Percentiles rank a stretch among this genome's conserved stretches.
Evolutionary conservation across 2,888 invertebrate genomes (phyloP).

Genomic region (Esperia sulphurella): DNA sequence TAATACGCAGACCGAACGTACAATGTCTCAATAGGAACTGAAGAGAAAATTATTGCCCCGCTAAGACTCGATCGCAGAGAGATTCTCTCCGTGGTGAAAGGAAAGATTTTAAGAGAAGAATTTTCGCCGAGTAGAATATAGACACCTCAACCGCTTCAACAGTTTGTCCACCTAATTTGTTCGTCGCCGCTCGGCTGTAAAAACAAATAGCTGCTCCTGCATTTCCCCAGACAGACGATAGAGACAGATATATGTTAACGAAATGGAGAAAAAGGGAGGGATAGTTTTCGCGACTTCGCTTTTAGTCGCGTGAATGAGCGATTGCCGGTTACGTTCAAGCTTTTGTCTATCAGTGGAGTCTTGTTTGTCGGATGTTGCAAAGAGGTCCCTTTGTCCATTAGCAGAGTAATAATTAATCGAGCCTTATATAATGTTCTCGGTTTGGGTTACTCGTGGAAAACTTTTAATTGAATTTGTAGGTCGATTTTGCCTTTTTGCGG

Average conservation of each 20-base stretch:
- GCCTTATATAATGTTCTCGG: constrained; percentile 63
- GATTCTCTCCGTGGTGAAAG: constrained; percentile 37
- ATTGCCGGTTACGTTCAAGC: constrained; percentile 64
- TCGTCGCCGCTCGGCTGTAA: constrained; percentile 74
- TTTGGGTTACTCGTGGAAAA: constrained; percentile 61
- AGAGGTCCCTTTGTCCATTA: constrained; percentile 66
- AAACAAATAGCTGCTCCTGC: constrained; percentile 73
- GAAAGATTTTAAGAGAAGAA: constrained; percentile 65
- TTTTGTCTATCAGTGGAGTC: constrained; percentile 63
- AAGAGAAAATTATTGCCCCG: constrained; percentile 67
- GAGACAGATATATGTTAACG: constrained; percentile 57
- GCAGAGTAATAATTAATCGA: constrained; percentile 69
- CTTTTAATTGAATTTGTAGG: constrained; percentile 74
- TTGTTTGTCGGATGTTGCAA: constrained; percentile 62
- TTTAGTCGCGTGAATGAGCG: constrained; percentile 60
- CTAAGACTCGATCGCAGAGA: constrained; percentile 57
- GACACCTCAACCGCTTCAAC: constrained; percentile 74
- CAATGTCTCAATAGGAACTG: constrained; percentile 45
- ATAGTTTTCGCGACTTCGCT: constrained; percentile 52
- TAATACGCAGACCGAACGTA: constrained; percentile 55
- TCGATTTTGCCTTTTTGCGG: constrained; percentile 65
- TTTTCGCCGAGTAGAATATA: constrained; percentile 67
- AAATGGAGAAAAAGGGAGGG: constrained; percentile 48
- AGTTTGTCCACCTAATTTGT: constrained; percentile 79
- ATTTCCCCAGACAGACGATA: constrained; percentile 61